A percentile compares a stretch with the other conserved stretches of the same genome.
Conservation (phyloP, 1,140 invertebrate species). For the Asbolus verrucosus region DNA sequence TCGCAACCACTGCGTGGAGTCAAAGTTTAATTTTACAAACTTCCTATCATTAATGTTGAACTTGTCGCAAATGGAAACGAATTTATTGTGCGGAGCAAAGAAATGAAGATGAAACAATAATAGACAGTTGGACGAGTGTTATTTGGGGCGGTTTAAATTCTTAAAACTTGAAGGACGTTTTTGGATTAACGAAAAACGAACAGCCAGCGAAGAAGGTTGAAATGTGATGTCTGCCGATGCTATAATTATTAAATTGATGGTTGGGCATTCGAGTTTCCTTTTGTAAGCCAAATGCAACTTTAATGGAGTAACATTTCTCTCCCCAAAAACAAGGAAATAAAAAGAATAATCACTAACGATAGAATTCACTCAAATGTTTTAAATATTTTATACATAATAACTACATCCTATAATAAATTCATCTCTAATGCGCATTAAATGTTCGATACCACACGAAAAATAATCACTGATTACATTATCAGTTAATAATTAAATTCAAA, state of each 20-base stretch:
- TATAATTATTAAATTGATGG: conserved; percentile 2
- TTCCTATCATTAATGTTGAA: neutral
- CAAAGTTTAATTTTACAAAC: neutral
- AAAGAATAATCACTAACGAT: too few species aligned
- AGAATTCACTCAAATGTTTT: too few species aligned
- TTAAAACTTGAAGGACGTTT: conserved; percentile 11
- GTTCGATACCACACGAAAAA: too few species aligned
- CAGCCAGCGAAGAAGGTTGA: neutral
- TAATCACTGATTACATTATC: too few species aligned
- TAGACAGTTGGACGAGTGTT: conserved; percentile 1
- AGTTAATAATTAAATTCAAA: too few species aligned
- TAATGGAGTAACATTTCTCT: too few species aligned
- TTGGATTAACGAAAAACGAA: neutral
- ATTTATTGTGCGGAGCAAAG: conserved; percentile 6
- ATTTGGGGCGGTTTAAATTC: conserved; percentile 8
- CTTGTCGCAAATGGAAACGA: neutral
- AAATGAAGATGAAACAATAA: conserved; percentile 9
- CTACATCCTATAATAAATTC: too few species aligned
- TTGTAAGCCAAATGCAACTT: too few species aligned
- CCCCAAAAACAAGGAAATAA: too few species aligned
- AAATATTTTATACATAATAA: too few species aligned
- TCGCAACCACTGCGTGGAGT: neutral
- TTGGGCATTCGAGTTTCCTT: neutral
- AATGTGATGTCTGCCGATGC: neutral
- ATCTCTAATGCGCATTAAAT: too few species aligned